Conservation (phyloP, 2,113 vertebrate species). For the Eupsittula cactorum region DNA sequence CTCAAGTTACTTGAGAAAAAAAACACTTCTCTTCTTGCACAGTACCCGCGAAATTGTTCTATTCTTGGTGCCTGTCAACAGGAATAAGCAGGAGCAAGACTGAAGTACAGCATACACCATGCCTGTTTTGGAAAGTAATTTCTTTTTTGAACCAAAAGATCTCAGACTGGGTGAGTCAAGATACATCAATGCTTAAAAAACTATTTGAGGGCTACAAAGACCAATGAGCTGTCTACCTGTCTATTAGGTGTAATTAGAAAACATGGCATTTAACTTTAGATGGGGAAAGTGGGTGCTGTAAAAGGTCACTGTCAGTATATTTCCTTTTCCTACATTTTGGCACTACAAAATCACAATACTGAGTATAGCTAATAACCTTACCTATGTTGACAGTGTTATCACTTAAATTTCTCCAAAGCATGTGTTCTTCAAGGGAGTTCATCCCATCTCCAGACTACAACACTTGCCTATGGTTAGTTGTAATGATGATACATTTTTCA, state of each 20-base stretch:
- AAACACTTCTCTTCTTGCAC: not conserved
- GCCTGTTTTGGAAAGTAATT: not conserved
- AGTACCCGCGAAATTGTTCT: not conserved
- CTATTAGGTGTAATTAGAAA: not conserved
- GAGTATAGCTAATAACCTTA: not conserved
- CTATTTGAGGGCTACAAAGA: not conserved
- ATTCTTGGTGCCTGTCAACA: not conserved
- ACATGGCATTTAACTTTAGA: not conserved
- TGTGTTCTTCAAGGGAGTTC: not conserved
- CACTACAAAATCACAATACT: not conserved
- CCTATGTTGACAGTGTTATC: not conserved
- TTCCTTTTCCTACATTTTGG: not conserved
- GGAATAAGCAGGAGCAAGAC: not conserved
- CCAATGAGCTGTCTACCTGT: not conserved
- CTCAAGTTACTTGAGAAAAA: not conserved
- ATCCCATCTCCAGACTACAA: not conserved
- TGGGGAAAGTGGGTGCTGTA: not conserved
- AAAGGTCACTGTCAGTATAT: not conserved
- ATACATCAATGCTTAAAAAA: not conserved
- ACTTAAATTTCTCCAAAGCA: not conserved
- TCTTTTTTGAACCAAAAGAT: not conserved
- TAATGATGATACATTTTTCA: rapidly evolving
- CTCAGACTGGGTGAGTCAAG: not conserved
- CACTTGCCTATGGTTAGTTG: not conserved
- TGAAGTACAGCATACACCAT: not conserved